Evolutionary conservation across 2,113 vertebrate species (phyloP), one percentile per base, ranked within the genome.

Genomic region (Pterocles gutturalis): DNA sequence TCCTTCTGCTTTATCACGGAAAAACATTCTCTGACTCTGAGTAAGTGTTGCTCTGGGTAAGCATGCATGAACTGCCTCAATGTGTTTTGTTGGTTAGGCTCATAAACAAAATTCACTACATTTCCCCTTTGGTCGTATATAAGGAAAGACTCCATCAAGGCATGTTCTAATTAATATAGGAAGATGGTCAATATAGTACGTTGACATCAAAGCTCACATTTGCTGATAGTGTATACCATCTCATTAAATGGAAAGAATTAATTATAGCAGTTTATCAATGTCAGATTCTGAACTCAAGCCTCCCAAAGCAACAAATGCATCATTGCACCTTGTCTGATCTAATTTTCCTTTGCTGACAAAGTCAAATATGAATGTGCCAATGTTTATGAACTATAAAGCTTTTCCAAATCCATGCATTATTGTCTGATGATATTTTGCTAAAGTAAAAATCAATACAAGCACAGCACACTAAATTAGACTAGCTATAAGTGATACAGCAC

Each of bases 231-330:
- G 8, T 89, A 85, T 79, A 17, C 88, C 49, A 66, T 92, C 89
- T 96, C 61, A 80, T 96, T 95, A 96, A 95, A 91, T 61, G 28
- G 61, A 84, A 55, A 95, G 20, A 94, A 94, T 92, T 95, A 92
- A 96, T 96, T 93, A 64, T 54, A 94, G 89, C 81, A 62, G 81
- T 97, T 97, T 93, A 76, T 96, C 95, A 97, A 62, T 61, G 89
- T 83, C 95, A 82, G 5, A 58, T 76, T 80, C 73, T 83, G 75
- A 91, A 89, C 84, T 29, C 22, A 41, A 80, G 70, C 66, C 79
- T 94, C 84, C 86, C 87, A 93, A 75, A 96, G 73, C 84, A 90
- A n/a, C 11, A 24, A 80, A 88, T 58, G 96, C 93, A 91, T 80
- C 77, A 38, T 76, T 87, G 86, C 46, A 73, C 77, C 61, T 80